Conservation (phyloP, 2,797 vertebrate species). For the Paguma larvata region DNA sequence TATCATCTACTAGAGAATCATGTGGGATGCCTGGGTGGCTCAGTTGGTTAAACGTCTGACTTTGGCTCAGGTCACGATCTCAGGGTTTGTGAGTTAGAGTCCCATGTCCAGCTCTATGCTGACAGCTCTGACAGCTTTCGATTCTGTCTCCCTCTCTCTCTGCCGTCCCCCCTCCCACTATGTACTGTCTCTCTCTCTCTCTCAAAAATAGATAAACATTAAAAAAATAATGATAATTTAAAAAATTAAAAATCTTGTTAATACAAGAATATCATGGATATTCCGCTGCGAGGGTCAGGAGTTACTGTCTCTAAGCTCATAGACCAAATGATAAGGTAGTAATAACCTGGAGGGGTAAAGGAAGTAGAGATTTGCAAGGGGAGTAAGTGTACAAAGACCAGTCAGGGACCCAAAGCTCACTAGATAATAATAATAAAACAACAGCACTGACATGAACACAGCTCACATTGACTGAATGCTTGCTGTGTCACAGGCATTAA, state of each 20-base stretch:
- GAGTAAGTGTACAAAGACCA: neutral
- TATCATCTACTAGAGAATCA: slow-evolving; percentile 75
- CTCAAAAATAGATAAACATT: no score
- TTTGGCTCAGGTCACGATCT: no score
- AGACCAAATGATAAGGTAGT: neutral
- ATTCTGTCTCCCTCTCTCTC: no score
- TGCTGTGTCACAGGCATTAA: neutral
- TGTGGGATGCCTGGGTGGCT: neutral
- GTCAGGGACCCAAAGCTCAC: slow-evolving; percentile 18
- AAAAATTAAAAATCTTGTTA: slow-evolving; percentile 59
- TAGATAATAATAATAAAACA: slow-evolving; percentile 8
- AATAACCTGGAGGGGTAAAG: neutral
- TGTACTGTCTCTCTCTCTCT: no score
- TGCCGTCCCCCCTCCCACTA: no score
- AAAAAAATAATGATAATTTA: no score
- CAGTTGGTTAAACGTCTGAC: no score
- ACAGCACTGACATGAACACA: neutral
- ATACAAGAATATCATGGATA: slow-evolving; percentile 42
- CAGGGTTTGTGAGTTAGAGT: no score
- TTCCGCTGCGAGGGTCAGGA: slow-evolving; percentile 68
- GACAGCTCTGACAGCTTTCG: no score
- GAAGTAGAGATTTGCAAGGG: neutral
- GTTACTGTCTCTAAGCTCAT: slow-evolving; percentile 42
- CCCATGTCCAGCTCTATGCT: no score
- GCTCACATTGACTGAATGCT: neutral